Evolutionary conservation across 2,113 vertebrate genomes (phyloP).

Genomic region (Prietella phreatophila): DNA sequence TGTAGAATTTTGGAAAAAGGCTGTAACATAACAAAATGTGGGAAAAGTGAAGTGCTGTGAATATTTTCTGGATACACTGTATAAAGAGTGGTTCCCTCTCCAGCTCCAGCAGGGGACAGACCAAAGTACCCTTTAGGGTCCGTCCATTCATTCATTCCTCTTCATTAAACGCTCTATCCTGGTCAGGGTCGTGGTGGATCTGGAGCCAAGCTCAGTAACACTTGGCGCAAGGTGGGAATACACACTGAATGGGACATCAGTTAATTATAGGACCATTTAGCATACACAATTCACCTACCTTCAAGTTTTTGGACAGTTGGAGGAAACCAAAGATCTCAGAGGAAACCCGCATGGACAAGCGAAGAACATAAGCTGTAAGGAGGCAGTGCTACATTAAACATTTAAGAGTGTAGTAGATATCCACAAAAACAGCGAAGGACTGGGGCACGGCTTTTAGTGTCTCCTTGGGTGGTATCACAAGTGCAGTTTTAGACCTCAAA

Average conservation of each 20-base stretch:
- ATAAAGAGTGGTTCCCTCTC: no score
- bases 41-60: no score
- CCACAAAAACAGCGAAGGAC: not conserved
- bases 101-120: not conserved
- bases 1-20: no score
- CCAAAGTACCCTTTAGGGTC: not conserved
- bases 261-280: not conserved
- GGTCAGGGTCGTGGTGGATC: not conserved
- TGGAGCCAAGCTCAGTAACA: not conserved
- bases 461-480: conserved; percentile 2
- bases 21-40: no score
- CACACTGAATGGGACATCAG: not conserved
- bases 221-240: not conserved
- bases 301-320: not conserved
- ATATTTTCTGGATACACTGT: no score
- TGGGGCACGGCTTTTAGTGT: not conserved
- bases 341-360: not conserved
- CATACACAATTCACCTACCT: not conserved
- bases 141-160: not conserved
- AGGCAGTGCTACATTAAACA: not conserved
- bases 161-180: not conserved
- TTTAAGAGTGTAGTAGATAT: not conserved
- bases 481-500: not conserved
- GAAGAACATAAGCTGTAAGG: not conserved
- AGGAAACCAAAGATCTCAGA: not conserved